Base-by-base conservation (phyloP, 2,113 vertebrate genomes). In the Axis porcinus region DNA sequence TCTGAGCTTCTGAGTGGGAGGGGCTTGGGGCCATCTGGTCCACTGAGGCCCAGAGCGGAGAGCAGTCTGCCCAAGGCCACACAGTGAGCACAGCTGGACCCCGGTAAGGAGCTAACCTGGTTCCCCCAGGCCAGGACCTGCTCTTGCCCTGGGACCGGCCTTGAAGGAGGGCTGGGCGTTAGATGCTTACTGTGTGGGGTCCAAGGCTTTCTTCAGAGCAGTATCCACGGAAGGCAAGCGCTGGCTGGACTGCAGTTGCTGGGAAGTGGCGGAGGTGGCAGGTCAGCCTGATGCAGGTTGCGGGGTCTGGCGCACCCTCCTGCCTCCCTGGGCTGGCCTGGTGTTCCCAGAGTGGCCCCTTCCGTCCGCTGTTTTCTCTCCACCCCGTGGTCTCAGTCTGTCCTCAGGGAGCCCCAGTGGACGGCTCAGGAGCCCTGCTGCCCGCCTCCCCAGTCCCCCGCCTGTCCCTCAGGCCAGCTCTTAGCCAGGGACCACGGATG, bases 181-280 rank as follows among this genome's bases (percentile, higher is more conserved):
- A 74, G 58, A 36, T 12, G 40, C 28, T 54, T 50, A 4, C 5
- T 7, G 58, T 12, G 2, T 3, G 50, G n/a, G n/a, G 12, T 30
- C 55, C 30, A 19, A 11, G 13, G 28, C 30, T 25, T 4, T 64
- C 52, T 30, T 57, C 27, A 43, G 50, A 47, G 70, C 33, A 62
- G 27, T n/a, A 3, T 64, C 12, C 27, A 12, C 1, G 12, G n/a
- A 13, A 25, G 43, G 28, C n/a, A 60, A 11, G 52, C 15, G 14
- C 70, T 11, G 17, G 85, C 79, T 17, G 4, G 90, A 4, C 2
- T 3, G 15, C 9, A 21, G 33, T 47, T 23, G 45, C 79, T 4
- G 0, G 17, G 11, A 52, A 27, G 54, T 14, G 47, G 9, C 2
- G 4, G 17, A 0, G 3, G 55, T 40, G 21, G 70, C 45, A 21